Percentiles rank a stretch among this genome's conserved stretches.
Evolutionary conservation across 1,140 invertebrate genomes (phyloP).

Genomic region (Panulirus ornatus): DNA sequence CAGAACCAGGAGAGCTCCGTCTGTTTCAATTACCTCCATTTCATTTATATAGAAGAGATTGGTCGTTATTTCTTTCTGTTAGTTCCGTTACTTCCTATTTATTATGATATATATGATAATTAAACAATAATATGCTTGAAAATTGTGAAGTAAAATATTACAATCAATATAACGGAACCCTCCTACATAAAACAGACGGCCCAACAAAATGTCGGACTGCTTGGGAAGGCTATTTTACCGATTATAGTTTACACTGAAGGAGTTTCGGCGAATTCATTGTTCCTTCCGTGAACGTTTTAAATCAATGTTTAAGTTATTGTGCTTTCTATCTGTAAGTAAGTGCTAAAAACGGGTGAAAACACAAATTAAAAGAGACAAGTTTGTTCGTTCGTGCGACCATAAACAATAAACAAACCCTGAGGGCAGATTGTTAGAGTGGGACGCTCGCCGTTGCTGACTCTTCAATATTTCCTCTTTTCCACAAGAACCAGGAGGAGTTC

Average conservation of each 20-base stretch:
- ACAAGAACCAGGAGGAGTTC: conserved; percentile 58
- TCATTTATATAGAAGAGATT: background rate
- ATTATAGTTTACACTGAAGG: conserved; percentile 47
- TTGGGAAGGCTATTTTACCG: conserved; percentile 64
- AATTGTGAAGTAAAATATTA: background rate
- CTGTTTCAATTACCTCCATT: conserved; percentile 37
- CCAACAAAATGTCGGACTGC: conserved; percentile 71
- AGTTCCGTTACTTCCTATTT: too few relatives aligned
- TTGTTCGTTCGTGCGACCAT: conserved; percentile 72
- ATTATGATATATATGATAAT: background rate
- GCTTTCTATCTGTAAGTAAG: background rate
- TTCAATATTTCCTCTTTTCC: conserved; percentile 56
- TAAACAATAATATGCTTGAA: background rate
- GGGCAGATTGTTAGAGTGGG: conserved; percentile 50
- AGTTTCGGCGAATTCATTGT: background rate
- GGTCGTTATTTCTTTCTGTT: too few relatives aligned
- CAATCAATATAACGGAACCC: conserved; percentile 62
- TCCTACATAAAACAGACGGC: conserved; percentile 48
- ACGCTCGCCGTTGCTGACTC: conserved; percentile 52
- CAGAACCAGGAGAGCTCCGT: conserved; percentile 39
- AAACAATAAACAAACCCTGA: conserved; percentile 74
- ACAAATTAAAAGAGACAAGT: conserved; percentile 62
- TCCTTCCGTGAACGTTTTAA: background rate
- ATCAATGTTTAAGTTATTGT: background rate
- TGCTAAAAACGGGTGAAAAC: conserved; percentile 34